Percentiles rank a stretch among this genome's conserved stretches.
Conservation (phyloP, 1,140 invertebrate genomes). For the Nomia melanderi region DNA sequence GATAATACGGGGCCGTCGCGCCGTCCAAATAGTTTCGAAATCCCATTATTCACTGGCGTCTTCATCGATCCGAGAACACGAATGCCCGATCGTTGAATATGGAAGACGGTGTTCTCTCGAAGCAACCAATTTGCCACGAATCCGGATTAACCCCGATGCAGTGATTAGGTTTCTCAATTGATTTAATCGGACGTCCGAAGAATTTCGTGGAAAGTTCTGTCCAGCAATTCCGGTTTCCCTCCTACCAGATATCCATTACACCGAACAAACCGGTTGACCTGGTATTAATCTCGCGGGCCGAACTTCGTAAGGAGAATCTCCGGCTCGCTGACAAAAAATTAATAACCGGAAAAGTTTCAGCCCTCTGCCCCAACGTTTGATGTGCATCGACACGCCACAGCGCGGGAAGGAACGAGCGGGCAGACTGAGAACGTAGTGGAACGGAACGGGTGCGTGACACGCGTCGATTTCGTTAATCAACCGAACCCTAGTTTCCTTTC, state of each 20-base stretch:
- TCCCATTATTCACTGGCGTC: not conserved
- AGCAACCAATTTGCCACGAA: constrained; percentile 13
- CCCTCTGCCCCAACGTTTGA: not conserved
- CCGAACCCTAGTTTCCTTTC: constrained; percentile 7
- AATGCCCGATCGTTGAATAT: constrained; percentile 10
- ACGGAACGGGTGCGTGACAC: constrained; percentile 21
- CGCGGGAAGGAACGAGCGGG: too few relatives aligned
- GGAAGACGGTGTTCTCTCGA: constrained; percentile 6
- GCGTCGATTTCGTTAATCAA: constrained; percentile 41
- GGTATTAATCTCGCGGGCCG: constrained; percentile 30
- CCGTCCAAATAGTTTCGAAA: not conserved
- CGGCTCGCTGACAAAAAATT: constrained; percentile 51
- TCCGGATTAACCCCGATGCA: not conserved
- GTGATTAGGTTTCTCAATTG: not conserved
- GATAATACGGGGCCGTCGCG: not conserved
- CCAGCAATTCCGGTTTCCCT: not conserved
- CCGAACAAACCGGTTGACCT: constrained; percentile 39
- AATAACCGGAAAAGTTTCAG: constrained; percentile 60
- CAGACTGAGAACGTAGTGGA: too few relatives aligned
- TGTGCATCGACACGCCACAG: constrained; percentile 21
- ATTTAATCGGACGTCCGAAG: not conserved
- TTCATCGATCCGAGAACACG: not conserved
- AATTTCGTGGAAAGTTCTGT: not conserved
- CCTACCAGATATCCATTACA: constrained; percentile 39
- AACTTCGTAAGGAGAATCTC: too few relatives aligned